Evolutionary conservation across 2,113 vertebrate genomes (phyloP).

Genomic region (Sphyrna mokarran): DNA sequence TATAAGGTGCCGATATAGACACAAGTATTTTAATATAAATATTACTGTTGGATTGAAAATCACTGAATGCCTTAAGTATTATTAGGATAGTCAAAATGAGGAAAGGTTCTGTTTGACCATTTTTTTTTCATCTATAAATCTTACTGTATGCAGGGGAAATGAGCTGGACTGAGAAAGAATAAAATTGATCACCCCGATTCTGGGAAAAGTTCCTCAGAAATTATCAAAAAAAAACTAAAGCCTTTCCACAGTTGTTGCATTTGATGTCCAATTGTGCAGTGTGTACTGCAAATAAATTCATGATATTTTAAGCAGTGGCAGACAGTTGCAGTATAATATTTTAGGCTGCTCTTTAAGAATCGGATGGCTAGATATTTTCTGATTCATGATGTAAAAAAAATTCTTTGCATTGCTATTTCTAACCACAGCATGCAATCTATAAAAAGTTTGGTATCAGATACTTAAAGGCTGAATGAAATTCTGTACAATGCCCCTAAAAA

Average conservation of each 20-base stretch:
- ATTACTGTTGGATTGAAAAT: neutral
- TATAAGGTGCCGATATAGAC: neutral
- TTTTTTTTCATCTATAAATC: neutral
- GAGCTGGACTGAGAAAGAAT: neutral
- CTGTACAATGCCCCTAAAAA: neutral
- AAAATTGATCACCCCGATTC: neutral
- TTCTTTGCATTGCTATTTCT: slow-evolving; percentile 31
- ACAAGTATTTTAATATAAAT: neutral
- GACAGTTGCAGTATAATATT: slow-evolving; percentile 22
- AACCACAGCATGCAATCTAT: slow-evolving; percentile 32
- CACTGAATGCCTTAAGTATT: neutral
- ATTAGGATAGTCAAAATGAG: slow-evolving; percentile 3
- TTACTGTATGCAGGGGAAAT: neutral
- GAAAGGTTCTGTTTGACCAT: neutral
- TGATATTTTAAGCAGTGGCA: slow-evolving; percentile 1
- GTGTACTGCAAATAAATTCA: neutral
- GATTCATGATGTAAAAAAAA: slow-evolving; percentile 31
- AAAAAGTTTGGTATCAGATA: slow-evolving; percentile 22
- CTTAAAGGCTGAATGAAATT: neutral
- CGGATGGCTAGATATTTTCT: slow-evolving; percentile 28
- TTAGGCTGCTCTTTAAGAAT: slow-evolving; percentile 30
- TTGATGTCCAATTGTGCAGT: neutral
- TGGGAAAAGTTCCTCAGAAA: neutral
- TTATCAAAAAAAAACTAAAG: neutral
- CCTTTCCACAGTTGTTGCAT: neutral